Conservation (phyloP, 1,140 invertebrate genomes). For the Drosophila suzukii region DNA sequence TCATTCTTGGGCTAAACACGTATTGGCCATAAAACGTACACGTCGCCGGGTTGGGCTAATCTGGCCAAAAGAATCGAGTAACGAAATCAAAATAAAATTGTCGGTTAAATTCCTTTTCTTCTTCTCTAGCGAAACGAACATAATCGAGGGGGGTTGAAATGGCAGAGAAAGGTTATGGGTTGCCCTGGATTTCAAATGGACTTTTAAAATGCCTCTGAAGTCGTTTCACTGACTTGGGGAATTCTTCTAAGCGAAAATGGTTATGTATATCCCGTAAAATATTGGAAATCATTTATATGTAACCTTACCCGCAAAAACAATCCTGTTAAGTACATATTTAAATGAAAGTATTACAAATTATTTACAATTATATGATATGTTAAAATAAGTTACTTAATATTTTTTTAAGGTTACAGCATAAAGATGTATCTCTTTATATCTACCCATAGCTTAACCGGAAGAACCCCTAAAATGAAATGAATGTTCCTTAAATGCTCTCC, state of each 20-base stretch:
- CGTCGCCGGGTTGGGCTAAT: conserved; percentile 38
- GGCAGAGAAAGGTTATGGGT: not conserved
- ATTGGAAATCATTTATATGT: conserved; percentile 12
- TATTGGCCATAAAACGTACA: conserved; percentile 72
- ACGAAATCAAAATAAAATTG: conserved; percentile 53
- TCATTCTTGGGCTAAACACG: conserved; percentile 52
- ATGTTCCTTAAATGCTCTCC: conserved; percentile 6
- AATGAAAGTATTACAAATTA: not conserved
- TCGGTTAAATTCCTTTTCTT: conserved; percentile 41
- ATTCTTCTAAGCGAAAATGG: not conserved
- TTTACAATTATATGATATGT: not conserved
- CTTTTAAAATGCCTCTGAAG: conserved; percentile 16
- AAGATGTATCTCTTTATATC: not conserved
- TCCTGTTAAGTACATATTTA: not conserved
- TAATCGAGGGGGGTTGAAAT: conserved; percentile 13
- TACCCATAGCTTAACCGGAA: not conserved
- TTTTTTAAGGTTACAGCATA: no score
- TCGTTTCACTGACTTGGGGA: not conserved
- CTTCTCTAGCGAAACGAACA: conserved; percentile 14
- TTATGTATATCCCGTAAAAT: not conserved
- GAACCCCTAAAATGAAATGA: conserved; percentile 10
- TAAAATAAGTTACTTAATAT: not conserved
- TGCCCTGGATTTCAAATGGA: conserved; percentile 29
- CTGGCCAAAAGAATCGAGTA: conserved; percentile 37
- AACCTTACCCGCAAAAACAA: not conserved